A percentile compares a stretch with the other conserved stretches of the same genome.
Conservation (phyloP, 2,888 invertebrate genomes). For the Euzophera pinguis region DNA sequence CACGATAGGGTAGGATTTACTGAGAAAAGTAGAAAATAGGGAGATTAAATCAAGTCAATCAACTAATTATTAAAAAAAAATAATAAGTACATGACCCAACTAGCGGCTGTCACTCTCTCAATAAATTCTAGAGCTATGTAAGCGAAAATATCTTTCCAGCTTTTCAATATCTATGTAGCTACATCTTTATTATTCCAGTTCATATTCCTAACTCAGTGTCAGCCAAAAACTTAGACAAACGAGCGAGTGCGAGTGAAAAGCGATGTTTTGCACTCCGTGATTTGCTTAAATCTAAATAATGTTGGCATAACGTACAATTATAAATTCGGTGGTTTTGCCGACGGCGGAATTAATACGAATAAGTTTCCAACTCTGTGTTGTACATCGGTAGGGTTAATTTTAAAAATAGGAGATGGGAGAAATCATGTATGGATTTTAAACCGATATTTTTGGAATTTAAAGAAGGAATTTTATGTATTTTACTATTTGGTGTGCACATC, state of each 20-base stretch:
- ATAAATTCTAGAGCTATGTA: background rate
- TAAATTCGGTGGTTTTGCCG: slow-evolving; percentile 63
- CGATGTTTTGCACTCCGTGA: slow-evolving; percentile 65
- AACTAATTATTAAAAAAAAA: no score
- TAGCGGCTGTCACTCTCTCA: no score
- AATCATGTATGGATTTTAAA: background rate
- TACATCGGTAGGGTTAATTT: slow-evolving; percentile 15
- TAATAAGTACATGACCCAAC: no score
- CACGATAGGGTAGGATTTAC: no score
- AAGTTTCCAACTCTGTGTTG: slow-evolving; percentile 30
- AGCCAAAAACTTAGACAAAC: slow-evolving; percentile 66
- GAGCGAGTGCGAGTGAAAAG: slow-evolving; percentile 68
- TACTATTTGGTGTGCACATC: no score
- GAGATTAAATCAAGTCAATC: no score
- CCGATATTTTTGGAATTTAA: background rate
- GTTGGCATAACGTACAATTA: slow-evolving; percentile 61
- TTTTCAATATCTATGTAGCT: background rate
- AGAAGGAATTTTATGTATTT: no score
- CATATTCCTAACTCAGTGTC: slow-evolving; percentile 29
- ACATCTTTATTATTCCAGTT: slow-evolving; percentile 15
- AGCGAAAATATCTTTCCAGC: background rate
- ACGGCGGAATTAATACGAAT: slow-evolving; percentile 41
- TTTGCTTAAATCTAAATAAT: slow-evolving; percentile 78
- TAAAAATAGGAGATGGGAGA: background rate
- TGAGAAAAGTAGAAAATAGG: no score